These are phyloP conservation scores for Corythornis vintsioides DNA, from an alignment of 2,113 vertebrate genomes.

Conservation along the genomic window DNA sequence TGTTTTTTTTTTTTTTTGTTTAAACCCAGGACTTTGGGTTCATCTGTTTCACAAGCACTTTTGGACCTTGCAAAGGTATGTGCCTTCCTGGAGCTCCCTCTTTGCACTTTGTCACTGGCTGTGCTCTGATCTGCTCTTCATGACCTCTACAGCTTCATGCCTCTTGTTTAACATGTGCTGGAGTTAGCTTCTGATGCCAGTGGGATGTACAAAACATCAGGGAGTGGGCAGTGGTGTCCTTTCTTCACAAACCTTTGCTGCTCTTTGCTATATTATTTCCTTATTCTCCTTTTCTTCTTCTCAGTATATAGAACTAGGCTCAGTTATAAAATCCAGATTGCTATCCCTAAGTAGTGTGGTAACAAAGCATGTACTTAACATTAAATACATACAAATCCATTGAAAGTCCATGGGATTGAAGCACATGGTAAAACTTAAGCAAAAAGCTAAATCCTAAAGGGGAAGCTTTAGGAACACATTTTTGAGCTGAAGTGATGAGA, in stretches of 20 bases:
- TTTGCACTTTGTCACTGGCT: fast-evolving
- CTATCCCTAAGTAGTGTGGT: neutral
- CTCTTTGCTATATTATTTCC: neutral
- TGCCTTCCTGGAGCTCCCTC: neutral
- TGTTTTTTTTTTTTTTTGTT: neutral
- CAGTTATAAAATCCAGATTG: neutral
- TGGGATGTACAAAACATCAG: neutral
- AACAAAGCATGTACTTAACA: neutral
- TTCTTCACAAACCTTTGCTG: neutral
- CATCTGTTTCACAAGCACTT: neutral
- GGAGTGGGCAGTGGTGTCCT: neutral
- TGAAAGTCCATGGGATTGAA: neutral
- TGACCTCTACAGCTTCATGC: neutral
- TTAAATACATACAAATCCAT: neutral
- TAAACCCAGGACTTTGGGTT: neutral
- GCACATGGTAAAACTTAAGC: neutral
- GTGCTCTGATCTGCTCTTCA: neutral
- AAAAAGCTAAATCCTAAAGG: neutral
- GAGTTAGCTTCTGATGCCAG: neutral
- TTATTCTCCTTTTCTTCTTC: neutral
- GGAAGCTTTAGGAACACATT: neutral
- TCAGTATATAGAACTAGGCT: neutral
- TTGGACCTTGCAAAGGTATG: neutral
- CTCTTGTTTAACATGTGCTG: neutral
- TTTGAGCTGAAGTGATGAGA: neutral